Evolutionary conservation across 2,888 invertebrate genomes (phyloP).

Genomic region (Magallana nippona): DNA sequence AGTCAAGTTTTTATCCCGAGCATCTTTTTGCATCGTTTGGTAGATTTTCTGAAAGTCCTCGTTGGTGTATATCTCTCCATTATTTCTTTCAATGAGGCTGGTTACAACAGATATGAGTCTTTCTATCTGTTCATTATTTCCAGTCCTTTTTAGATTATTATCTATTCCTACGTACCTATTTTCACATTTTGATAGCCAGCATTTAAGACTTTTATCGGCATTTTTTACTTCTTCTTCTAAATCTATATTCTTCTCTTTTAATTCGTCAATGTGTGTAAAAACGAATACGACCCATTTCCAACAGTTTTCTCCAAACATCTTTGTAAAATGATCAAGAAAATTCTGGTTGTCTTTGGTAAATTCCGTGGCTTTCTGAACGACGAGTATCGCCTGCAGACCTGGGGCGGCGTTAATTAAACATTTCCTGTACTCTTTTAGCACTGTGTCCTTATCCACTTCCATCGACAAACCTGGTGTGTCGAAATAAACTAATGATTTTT

Average conservation of each 20-base stretch:
- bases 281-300: neutral
- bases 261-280: neutral
- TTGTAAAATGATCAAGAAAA: neutral
- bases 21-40: neutral
- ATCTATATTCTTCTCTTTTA: neutral
- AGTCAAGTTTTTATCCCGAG: neutral
- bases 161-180: neutral
- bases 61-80: conserved; percentile 4
- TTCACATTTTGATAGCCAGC: neutral
- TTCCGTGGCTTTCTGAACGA: neutral
- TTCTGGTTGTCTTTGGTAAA: neutral
- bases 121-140: neutral
- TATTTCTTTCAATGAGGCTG: neutral
- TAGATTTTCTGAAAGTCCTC: neutral
- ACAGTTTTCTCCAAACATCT: neutral
- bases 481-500: neutral
- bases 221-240: neutral
- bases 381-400: neutral
- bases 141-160: neutral
- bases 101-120: neutral
- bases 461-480: neutral
- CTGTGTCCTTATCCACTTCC: neutral
- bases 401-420: neutral
- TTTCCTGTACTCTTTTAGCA: neutral
- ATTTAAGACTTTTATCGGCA: neutral